Evolutionary conservation across 1,140 invertebrate genomes (phyloP).

Genomic region (Hyles vespertilio): DNA sequence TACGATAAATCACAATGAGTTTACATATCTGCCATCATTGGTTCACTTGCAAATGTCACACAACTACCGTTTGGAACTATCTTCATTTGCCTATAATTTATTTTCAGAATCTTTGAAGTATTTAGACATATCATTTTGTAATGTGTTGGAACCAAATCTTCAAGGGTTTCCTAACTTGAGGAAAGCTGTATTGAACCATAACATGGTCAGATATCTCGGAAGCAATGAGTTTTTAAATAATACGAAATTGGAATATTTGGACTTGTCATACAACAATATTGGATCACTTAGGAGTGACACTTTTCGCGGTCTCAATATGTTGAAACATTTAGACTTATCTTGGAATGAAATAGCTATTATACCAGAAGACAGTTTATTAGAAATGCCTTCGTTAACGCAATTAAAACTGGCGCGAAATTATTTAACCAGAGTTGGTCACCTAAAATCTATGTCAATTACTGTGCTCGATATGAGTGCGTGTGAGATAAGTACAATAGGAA

Average conservation of each 20-base stretch:
- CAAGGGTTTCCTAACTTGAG: slow-evolving; percentile 78
- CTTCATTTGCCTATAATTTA: slow-evolving; percentile 48
- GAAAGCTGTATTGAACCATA: slow-evolving; percentile 77
- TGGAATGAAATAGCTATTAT: slow-evolving; percentile 79
- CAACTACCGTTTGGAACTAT: slow-evolving; percentile 73
- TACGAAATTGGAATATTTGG: slow-evolving; percentile 77
- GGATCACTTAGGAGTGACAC: slow-evolving; percentile 72
- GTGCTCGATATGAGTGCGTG: slow-evolving; percentile 78
- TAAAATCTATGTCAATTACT: slow-evolving; percentile 75
- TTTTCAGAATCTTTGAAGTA: slow-evolving; percentile 74
- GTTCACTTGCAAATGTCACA: slow-evolving; percentile 72
- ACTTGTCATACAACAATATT: slow-evolving; percentile 80
- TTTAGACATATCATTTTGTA: slow-evolving; percentile 80
- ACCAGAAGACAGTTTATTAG: slow-evolving; percentile 72
- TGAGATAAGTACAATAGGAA: slow-evolving; percentile 76
- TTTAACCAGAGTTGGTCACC: slow-evolving; percentile 75
- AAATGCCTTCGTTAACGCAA: slow-evolving; percentile 75
- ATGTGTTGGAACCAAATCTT: slow-evolving; percentile 77
- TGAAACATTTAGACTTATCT: slow-evolving; percentile 79
- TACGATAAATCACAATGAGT: slow-evolving; percentile 62
- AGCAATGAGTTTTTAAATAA: slow-evolving; percentile 78
- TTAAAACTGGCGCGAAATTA: slow-evolving; percentile 81
- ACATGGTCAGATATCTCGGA: slow-evolving; percentile 76
- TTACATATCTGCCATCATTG: slow-evolving; percentile 71
- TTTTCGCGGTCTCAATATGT: slow-evolving; percentile 75